A percentile compares a stretch with the other conserved stretches of the same genome.
Conservation (phyloP, 2,888 invertebrate genomes). For the Drosophila pullipes region DNA sequence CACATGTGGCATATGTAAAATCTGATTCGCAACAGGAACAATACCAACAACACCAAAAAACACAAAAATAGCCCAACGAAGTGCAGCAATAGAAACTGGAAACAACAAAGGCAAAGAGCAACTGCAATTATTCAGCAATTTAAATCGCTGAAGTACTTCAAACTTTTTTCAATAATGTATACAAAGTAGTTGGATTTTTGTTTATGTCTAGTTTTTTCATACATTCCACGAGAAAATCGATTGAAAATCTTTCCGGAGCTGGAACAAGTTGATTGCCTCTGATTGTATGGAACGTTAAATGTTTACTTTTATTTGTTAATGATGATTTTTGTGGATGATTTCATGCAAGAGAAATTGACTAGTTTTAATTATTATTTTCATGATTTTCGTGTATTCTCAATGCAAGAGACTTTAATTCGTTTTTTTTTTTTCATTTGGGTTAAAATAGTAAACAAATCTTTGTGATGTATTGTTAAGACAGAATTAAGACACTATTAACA, state of each 20-base stretch:
- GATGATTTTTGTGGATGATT: not conserved
- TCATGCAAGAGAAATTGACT: not conserved
- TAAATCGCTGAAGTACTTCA: conserved; percentile 68
- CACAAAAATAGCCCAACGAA: not conserved
- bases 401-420: not conserved
- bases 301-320: not conserved
- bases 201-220: conserved; percentile 19
- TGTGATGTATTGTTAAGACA: not conserved
- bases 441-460: not conserved
- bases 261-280: not conserved
- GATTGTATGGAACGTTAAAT: not conserved
- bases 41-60: conserved; percentile 2
- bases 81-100: not conserved
- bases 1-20: conserved; percentile 53
- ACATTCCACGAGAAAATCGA: conserved; percentile 2
- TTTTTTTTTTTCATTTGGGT: no score
- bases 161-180: conserved; percentile 58
- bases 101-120: conserved; percentile 48
- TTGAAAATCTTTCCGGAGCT: conserved; percentile 17
- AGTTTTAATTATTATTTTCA: not conserved
- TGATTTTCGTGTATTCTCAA: not conserved
- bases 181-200: conserved; percentile 40
- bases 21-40: conserved; percentile 35
- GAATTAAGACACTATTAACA: conserved; percentile 1
- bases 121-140: conserved; percentile 78